phyloP scores from a whole-genome alignment of 2,113 vertebrate species.

The Smithornis capensis region DNA sequence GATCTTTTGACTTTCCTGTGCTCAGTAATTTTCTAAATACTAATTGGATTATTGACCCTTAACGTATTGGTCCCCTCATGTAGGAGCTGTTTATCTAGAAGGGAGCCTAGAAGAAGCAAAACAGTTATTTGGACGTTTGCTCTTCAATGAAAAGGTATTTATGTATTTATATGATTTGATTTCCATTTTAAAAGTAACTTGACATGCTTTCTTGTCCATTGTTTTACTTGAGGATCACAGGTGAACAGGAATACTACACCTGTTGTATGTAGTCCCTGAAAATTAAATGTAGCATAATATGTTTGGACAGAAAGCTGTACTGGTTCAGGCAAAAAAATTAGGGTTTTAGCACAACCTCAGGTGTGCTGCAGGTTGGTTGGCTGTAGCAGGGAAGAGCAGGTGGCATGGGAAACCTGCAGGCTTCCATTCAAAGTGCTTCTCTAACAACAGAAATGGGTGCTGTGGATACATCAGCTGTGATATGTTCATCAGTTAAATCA shows the following conservation, averaged over 20 bases:
- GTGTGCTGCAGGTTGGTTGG: not conserved
- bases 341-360: not conserved
- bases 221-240: not conserved
- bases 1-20: not conserved
- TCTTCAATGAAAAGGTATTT: constrained; percentile 91
- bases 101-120: constrained; percentile 93
- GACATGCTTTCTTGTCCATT: not conserved
- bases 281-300: not conserved
- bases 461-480: fast-evolving
- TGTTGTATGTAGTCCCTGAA: not conserved
- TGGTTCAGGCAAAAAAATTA: not conserved
- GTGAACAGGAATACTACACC: not conserved
- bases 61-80: not conserved
- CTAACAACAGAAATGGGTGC: not conserved
- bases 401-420: not conserved
- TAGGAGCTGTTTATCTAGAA: constrained; percentile 96
- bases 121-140: constrained; percentile 90
- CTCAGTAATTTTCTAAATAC: constrained; percentile 6
- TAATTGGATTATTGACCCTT: constrained; percentile 6
- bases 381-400: not conserved
- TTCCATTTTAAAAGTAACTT: not conserved
- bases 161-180: not conserved
- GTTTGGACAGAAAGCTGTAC: not conserved
- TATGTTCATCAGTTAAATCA: not conserved
- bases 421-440: not conserved